Percentiles rank a stretch among this genome's conserved stretches.
Evolutionary conservation across 1,140 invertebrate genomes (phyloP).

Genomic region (Hypsibius dujardini): DNA sequence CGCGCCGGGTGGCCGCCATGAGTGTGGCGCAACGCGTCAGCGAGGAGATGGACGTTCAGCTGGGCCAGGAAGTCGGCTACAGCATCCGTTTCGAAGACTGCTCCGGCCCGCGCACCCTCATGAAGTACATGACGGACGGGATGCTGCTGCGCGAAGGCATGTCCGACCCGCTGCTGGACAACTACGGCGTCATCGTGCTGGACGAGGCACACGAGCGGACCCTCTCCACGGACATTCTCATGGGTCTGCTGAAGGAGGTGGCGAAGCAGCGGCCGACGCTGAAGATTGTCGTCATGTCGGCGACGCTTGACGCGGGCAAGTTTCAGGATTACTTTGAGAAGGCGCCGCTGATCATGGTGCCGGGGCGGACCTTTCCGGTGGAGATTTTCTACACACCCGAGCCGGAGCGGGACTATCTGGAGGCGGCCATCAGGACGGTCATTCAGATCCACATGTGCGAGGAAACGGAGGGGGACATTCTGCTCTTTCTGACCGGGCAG

Average conservation of each 20-base stretch:
- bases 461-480: conserved; percentile 73
- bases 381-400: conserved; percentile 99
- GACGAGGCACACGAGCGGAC: conserved; percentile 99
- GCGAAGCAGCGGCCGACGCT: conserved; percentile 78
- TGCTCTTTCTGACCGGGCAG: conserved; percentile 85
- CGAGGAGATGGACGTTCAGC: conserved; percentile 92
- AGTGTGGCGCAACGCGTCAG: conserved; percentile 91
- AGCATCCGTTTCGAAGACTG: conserved; percentile 99
- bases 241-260: conserved; percentile 96
- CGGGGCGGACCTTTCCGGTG: conserved; percentile 83
- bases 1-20: conserved; percentile 93
- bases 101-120: conserved; percentile 73
- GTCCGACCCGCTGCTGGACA: conserved; percentile 92
- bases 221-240: conserved; percentile 90
- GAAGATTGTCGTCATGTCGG: conserved; percentile 98
- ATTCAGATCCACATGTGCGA: conserved; percentile 99
- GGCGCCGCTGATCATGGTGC: conserved; percentile 94
- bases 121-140: conserved; percentile 97
- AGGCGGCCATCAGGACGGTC: conserved; percentile 94
- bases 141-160: conserved; percentile 97
- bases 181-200: conserved; percentile 78
- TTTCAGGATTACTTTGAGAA: conserved; percentile 98
- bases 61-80: conserved; percentile 97
- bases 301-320: conserved; percentile 97
- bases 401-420: conserved; percentile 90